These are phyloP conservation scores for Echinarachnius parma DNA, from an alignment of 53 echinoderm and acorn worm species.

Conservation along the genomic window DNA sequence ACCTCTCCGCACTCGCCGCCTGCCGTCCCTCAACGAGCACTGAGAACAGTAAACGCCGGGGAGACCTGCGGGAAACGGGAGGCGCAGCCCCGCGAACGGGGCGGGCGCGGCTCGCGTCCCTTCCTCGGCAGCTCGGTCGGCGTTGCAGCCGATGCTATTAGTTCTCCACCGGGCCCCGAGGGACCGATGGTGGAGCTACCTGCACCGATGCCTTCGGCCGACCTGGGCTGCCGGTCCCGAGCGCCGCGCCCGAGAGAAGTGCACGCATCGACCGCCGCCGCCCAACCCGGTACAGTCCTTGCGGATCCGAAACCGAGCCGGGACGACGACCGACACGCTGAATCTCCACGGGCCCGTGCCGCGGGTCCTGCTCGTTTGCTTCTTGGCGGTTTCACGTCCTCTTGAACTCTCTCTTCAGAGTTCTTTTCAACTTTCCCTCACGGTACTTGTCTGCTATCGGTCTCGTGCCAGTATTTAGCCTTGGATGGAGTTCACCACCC, in stretches of 20 bases:
- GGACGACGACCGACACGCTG: constrained; percentile 51
- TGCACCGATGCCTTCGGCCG: constrained; percentile 10
- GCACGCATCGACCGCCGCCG: background rate
- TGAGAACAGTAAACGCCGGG: constrained; percentile 29
- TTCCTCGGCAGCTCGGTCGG: constrained; percentile 32
- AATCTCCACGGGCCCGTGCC: constrained; percentile 66
- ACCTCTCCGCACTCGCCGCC: constrained; percentile 26
- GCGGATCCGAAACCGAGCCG: constrained; percentile 37
- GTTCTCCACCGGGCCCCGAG: constrained; percentile 18
- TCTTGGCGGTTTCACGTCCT: constrained; percentile 92
- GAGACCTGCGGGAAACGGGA: constrained; percentile 38
- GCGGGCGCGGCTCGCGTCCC: constrained; percentile 39
- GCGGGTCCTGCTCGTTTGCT: constrained; percentile 90
- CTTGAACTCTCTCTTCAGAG: constrained; percentile 68
- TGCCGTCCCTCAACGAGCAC: constrained; percentile 32
- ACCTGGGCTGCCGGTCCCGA: constrained; percentile 16
- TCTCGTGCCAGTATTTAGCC: constrained; percentile 85
- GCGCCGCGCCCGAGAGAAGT: background rate
- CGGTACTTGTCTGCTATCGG: constrained; percentile 84
- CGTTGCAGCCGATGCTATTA: constrained; percentile 32
- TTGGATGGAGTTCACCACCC: constrained; percentile 92
- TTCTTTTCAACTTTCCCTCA: constrained; percentile 82
- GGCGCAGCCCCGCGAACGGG: constrained; percentile 22
- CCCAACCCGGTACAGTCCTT: constrained; percentile 33
- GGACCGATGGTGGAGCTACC: constrained; percentile 17